These are phyloP conservation scores for Aurelia sp. DNA, from an alignment of 30 jellyfish, hydroid and myxozoan genomes.

Conservation along the genomic window DNA sequence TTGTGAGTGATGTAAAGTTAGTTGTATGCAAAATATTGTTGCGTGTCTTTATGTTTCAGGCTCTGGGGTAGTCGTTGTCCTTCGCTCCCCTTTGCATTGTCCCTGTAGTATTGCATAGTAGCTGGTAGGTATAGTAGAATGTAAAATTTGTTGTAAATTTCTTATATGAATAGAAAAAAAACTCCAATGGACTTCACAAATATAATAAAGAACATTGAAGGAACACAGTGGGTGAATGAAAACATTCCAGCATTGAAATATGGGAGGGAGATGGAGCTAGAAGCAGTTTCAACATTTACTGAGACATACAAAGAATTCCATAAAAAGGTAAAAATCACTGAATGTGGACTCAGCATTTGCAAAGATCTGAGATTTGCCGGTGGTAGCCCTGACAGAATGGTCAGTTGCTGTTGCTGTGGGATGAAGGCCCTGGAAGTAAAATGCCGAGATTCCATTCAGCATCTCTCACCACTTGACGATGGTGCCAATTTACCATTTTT, in stretches of 20 bases:
- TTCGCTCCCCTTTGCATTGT: too few relatives aligned
- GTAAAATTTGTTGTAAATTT: too few relatives aligned
- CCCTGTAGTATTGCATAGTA: too few relatives aligned
- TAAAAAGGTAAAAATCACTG: slow-evolving; percentile 16
- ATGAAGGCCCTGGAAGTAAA: slow-evolving; percentile 28
- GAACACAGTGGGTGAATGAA: slow-evolving; percentile 30
- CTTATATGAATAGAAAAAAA: too few relatives aligned
- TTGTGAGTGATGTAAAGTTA: too few relatives aligned
- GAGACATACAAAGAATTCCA: slow-evolving; percentile 12
- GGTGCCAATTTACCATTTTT: slow-evolving; percentile 22
- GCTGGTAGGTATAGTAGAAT: too few relatives aligned
- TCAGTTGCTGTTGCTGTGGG: slow-evolving; percentile 40
- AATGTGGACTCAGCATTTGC: slow-evolving; percentile 46
- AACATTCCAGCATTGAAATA: slow-evolving; percentile 64
- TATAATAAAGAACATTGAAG: background rate
- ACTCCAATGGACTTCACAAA: background rate
- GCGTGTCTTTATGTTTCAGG: too few relatives aligned
- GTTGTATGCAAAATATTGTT: too few relatives aligned
- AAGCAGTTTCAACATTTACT: slow-evolving; percentile 13
- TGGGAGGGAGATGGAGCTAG: slow-evolving; percentile 71
- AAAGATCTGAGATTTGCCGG: slow-evolving; percentile 13
- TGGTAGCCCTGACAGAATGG: slow-evolving; percentile 53
- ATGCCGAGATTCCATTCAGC: slow-evolving; percentile 34
- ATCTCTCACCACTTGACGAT: slow-evolving; percentile 15
- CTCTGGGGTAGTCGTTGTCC: too few relatives aligned